A percentile compares a stretch with the other conserved stretches of the same genome.
Conservation (phyloP, 2,797 vertebrate species). For the Squalus acanthias region DNA sequence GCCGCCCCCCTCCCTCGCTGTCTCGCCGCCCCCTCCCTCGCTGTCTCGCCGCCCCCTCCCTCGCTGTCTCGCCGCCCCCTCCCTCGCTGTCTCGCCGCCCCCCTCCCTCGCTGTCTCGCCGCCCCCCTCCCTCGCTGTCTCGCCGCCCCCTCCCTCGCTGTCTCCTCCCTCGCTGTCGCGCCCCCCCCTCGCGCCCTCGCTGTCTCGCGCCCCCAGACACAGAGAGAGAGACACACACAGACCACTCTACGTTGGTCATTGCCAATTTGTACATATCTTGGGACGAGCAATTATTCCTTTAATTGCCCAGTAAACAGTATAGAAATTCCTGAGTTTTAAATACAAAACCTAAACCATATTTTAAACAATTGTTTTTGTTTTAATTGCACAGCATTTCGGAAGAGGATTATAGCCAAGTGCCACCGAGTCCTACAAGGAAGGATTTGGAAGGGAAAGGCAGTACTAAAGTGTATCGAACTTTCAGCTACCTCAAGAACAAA, state of each 20-base stretch:
- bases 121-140: too few species aligned
- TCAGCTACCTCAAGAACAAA: slow-evolving; percentile 98
- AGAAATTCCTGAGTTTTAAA: neutral
- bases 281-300: neutral
- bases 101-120: too few species aligned
- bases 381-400: slow-evolving; percentile 73
- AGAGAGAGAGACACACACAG: too few species aligned
- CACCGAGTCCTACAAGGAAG: slow-evolving; percentile 66
- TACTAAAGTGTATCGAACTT: slow-evolving; percentile 93
- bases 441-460: slow-evolving; percentile 69
- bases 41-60: too few species aligned
- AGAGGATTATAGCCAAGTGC: slow-evolving; percentile 62
- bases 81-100: too few species aligned
- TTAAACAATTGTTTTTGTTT: neutral
- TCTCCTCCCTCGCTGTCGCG: too few species aligned
- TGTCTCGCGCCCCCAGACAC: too few species aligned
- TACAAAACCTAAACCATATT: neutral
- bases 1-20: too few species aligned
- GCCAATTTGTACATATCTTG: neutral
- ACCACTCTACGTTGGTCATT: neutral
- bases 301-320: neutral
- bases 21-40: too few species aligned
- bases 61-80: too few species aligned
- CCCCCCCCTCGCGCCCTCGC: too few species aligned
- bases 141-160: too few species aligned